Conservation (phyloP, 1,140 invertebrate genomes). For the Akabosia matsudoensis region DNA sequence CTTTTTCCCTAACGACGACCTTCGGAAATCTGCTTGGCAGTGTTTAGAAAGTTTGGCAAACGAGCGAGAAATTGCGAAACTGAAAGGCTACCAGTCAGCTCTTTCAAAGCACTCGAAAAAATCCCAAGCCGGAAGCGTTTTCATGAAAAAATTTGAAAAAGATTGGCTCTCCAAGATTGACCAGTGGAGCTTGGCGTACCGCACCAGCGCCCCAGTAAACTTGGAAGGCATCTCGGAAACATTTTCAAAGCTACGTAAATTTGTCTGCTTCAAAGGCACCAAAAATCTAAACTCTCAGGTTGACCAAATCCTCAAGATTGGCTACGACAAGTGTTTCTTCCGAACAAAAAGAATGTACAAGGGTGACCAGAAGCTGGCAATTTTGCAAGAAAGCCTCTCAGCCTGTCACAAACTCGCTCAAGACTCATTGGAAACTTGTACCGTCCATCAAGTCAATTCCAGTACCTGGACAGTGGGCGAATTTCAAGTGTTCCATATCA, state of each 20-base stretch:
- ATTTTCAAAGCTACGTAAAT: constrained; percentile 41
- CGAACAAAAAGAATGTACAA: constrained; percentile 41
- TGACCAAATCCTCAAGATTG: constrained; percentile 42
- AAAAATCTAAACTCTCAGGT: constrained; percentile 28
- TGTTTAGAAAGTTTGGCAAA: constrained; percentile 19
- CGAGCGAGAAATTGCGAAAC: not conserved
- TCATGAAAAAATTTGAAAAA: constrained; percentile 26
- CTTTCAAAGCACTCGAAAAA: not conserved
- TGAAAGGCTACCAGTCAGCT: not conserved
- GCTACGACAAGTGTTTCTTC: constrained; percentile 44
- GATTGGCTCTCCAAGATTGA: constrained; percentile 24
- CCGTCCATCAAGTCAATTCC: not conserved
- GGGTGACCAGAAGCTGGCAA: constrained; percentile 38
- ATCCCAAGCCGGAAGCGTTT: not conserved
- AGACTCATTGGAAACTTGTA: not conserved
- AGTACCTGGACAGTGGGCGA: constrained; percentile 6
- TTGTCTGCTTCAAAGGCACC: constrained; percentile 44
- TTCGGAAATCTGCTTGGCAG: constrained; percentile 2
- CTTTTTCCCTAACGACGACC: constrained; percentile 27
- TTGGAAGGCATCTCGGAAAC: constrained; percentile 29
- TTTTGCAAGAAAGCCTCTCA: constrained; percentile 22
- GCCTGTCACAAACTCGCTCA: constrained; percentile 15
- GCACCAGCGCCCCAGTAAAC: constrained; percentile 27
- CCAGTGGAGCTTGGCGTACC: constrained; percentile 34
- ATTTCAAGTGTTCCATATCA: constrained; percentile 28